Evolutionary conservation across 2,113 vertebrate genomes (phyloP), one percentile per base, ranked within the genome.

Genomic region (Semnornis frantzii): DNA sequence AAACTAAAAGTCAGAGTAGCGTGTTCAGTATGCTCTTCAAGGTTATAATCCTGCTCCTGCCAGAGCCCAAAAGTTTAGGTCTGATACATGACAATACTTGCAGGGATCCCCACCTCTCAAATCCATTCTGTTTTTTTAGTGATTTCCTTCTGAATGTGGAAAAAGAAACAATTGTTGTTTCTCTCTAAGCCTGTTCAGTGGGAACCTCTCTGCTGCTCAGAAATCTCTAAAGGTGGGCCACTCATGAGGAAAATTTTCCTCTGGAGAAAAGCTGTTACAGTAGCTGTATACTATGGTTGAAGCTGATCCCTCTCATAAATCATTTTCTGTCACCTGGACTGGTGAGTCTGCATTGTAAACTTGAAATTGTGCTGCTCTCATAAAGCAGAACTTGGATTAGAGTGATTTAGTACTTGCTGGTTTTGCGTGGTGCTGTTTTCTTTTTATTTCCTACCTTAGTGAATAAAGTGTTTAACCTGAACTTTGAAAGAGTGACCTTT

Each of bases 181-280:
- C 52, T 88, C 84, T 55, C 57, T 82, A 33, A 92, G 48, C 54
- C 58, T 25, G 6, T 48, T 42, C 23, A 71, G 48, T 31, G 44
- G 66, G 69, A 79, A 66, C 70, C 27, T 59, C 58, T 50, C 18
- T 72, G 37, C 39, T 73, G 71, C 44, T 85, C 71, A 78, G 63
- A 44, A 65, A 34, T 86, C 82, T 88, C 68, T 71, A 31, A 70
- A 85, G 66, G 74, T 77, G 79, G 52, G 54, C 63, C 75, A 75
- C 66, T 86, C 62, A 46, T 73, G 76, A 69, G 33, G 71, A 83
- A 65, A 60, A 50, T 78, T 89, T 73, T 83, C 63, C 78, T 81
- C 91, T 68, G 57, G 73, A 88, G 81, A 62, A 87, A 85, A 75
- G 62, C 75, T 87, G 73, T 92, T 93, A 90, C 31, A 44, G 30